A percentile compares a stretch with the other conserved stretches of the same genome.
These are phyloP conservation scores for Harpagoxenus sublaevis DNA, from an alignment of 2,888 invertebrate genomes.

Conservation along the genomic window DNA sequence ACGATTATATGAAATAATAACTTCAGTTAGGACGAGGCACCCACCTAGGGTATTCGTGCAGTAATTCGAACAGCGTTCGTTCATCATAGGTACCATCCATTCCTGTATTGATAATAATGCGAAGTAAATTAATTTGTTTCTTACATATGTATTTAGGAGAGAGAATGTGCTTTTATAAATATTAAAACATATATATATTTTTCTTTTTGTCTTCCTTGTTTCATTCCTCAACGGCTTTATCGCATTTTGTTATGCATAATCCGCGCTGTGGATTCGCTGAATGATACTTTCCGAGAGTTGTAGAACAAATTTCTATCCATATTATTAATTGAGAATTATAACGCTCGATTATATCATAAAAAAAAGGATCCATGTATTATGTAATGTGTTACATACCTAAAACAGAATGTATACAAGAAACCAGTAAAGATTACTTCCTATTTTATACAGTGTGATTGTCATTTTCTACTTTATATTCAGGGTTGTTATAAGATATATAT, in stretches of 20 bases:
- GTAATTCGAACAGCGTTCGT: constrained; percentile 73
- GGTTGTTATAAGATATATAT: constrained; percentile 61
- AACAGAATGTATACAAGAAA: constrained; percentile 52
- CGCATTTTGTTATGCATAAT: not conserved
- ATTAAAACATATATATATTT: constrained; percentile 70
- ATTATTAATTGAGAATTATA: constrained; percentile 5
- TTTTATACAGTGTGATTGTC: constrained; percentile 67
- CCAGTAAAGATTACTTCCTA: constrained; percentile 65
- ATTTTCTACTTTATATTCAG: constrained; percentile 68
- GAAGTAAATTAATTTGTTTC: constrained; percentile 76
- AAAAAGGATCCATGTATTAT: constrained; percentile 25
- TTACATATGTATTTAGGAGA: constrained; percentile 77
- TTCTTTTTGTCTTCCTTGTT: constrained; percentile 69
- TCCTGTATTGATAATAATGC: constrained; percentile 81
- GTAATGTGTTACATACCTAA: constrained; percentile 47
- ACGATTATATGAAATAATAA: constrained; percentile 64
- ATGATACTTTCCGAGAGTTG: not conserved
- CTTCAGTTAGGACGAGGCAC: constrained; percentile 76
- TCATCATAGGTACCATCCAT: constrained; percentile 80
- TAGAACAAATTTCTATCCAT: constrained; percentile 17
- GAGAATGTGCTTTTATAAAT: constrained; percentile 79
- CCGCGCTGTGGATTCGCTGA: not conserved
- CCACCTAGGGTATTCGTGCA: constrained; percentile 77
- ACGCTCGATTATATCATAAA: constrained; percentile 9
- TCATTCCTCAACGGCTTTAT: constrained; percentile 32